Evolutionary conservation across 2,888 invertebrate species (phyloP), one percentile per base, ranked within the genome.

Genomic region (Melanotus villosus): DNA sequence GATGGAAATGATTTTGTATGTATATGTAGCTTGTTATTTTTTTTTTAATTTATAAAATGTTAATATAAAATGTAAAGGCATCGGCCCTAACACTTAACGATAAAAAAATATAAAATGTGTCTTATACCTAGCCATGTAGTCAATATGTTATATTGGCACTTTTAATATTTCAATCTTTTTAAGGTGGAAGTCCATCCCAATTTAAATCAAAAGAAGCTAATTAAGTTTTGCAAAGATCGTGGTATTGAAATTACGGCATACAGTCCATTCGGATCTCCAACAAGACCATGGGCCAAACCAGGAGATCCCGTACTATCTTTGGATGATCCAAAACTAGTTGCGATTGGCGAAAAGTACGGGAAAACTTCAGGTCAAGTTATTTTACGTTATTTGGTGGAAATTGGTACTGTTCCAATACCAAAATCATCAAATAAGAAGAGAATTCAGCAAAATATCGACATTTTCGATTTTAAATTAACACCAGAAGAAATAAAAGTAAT

Each of bases 181-280:
- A 81, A 95, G 94, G 88, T 91, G 76, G 89, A 91, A 82, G 86
- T 89, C 50, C 89, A 89, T 75, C 90, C 91, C 0, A 89, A 88
- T 72, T 77, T 92, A 21, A 91, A 89, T 79, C 92, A 95, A 80
- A 87, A 88, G 73, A 88, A 89, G 76, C 81, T 94, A 62, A 88
- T 90, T 30, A 88, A 90, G 21, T 90, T 89, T 81, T 91, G 94
- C 84, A 88, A 87, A 73, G 84, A 88, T 0, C 85, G 88, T 0
- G 88, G 87, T 56, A 89, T 95, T 32, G 84, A 85, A 0, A 86
- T 95, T 7, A 93, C 92, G 0, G 94, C 93, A 0, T 96, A 94
- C 83, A 92, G 93, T 60, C 94, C 94, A 0, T 87, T 95, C 6
- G 94, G 93, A 7, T 90, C 92, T 0, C 92, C 93, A 0, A 91